phyloP scores from a whole-genome alignment of 2,797 vertebrate genomes.

The Coluber constrictor region DNA sequence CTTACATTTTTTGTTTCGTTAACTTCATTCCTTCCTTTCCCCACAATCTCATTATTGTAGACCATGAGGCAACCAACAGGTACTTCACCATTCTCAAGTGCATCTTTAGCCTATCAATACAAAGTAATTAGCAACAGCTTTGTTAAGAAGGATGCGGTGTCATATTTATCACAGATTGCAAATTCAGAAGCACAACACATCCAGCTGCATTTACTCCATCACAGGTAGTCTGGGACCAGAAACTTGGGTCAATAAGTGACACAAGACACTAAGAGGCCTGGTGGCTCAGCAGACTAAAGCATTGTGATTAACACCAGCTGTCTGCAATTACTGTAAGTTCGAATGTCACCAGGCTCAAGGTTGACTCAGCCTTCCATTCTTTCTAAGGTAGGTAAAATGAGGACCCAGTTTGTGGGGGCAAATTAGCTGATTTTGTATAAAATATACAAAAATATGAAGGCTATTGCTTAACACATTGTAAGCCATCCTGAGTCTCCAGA shows the following conservation, averaged over 20 bases:
- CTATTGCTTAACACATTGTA: no score
- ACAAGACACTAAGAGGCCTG: background rate
- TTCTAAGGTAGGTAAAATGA: no score
- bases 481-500: no score
- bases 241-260: background rate
- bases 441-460: no score
- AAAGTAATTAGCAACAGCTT: background rate
- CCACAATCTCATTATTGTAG: conserved; percentile 76
- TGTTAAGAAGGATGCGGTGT: background rate
- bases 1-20: conserved; percentile 94
- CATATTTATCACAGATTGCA: background rate
- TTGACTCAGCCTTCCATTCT: no score
- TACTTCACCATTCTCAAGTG: conserved; percentile 84
- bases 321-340: no score
- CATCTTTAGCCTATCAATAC: conserved; percentile 79
- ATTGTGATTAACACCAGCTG: no score
- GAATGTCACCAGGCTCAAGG: no score
- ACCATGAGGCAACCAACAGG: conserved; percentile 95
- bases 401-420: no score
- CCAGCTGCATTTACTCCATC: background rate
- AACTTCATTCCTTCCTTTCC: conserved; percentile 87
- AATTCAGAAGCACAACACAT: background rate
- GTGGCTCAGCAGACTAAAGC: no score
- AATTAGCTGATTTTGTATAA: no score
- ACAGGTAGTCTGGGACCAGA: background rate